These are phyloP conservation scores for Hydriomena furcata DNA, from an alignment of 2,888 invertebrate genomes.

Conservation along the genomic window DNA sequence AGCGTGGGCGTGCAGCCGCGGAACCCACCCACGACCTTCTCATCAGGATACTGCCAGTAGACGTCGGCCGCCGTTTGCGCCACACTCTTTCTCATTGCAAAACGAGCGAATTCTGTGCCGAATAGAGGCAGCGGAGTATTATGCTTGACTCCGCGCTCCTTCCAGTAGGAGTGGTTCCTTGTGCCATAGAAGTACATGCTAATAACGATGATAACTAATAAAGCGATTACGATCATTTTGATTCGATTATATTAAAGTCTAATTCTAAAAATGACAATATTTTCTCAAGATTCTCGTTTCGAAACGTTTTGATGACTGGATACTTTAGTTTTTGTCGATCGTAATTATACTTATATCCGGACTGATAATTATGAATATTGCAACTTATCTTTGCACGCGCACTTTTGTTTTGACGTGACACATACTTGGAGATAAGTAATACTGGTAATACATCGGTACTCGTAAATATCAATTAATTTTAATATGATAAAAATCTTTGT, in stretches of 20 bases:
- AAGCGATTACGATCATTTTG: slow-evolving; percentile 24
- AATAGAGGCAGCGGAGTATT: slow-evolving; percentile 55
- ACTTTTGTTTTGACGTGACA: too few relatives aligned
- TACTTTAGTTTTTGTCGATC: background rate
- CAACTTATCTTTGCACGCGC: too few relatives aligned
- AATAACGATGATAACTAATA: slow-evolving; percentile 31
- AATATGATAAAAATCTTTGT: too few relatives aligned
- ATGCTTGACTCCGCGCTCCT: slow-evolving; percentile 51
- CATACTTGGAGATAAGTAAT: too few relatives aligned
- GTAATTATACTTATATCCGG: slow-evolving; percentile 19
- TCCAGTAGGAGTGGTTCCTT: slow-evolving; percentile 54
- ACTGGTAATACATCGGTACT: too few relatives aligned
- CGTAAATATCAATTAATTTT: too few relatives aligned
- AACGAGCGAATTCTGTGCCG: slow-evolving; percentile 52
- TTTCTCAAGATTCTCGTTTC: too few relatives aligned
- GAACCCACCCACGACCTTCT: slow-evolving; percentile 57
- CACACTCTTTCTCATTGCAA: slow-evolving; percentile 46
- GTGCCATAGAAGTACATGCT: slow-evolving; percentile 51
- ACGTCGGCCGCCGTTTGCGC: slow-evolving; percentile 47
- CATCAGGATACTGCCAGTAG: slow-evolving; percentile 57
- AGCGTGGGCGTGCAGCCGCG: slow-evolving; percentile 50
- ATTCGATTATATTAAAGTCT: too few relatives aligned
- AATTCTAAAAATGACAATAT: too few relatives aligned
- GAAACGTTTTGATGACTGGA: slow-evolving; percentile 9
- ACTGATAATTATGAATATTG: slow-evolving; percentile 14